Percentiles rank a stretch among this genome's conserved stretches.
phyloP scores from a whole-genome alignment of 2,888 invertebrate genomes.

The Nemurella pictetii region DNA sequence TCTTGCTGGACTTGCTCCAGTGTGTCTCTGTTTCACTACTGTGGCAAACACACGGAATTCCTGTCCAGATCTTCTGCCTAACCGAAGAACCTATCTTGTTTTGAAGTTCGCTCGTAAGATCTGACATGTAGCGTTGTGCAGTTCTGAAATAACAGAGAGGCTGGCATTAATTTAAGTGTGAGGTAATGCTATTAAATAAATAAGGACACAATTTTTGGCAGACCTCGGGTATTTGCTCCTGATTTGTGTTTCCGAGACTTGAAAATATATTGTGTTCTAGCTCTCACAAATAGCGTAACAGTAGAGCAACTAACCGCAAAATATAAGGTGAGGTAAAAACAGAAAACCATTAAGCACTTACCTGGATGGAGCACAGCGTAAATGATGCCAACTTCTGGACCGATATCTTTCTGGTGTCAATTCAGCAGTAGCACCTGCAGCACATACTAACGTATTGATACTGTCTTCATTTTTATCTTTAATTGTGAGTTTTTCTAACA shows the following conservation, averaged over 20 bases:
- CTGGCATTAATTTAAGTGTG: too few relatives aligned
- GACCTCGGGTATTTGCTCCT: too few relatives aligned
- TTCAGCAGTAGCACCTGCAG: neutral
- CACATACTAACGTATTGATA: neutral
- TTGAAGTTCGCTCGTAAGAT: constrained; percentile 62
- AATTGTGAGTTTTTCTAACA: constrained; percentile 11
- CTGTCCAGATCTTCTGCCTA: constrained; percentile 74
- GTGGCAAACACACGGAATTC: constrained; percentile 40
- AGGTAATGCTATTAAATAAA: too few relatives aligned
- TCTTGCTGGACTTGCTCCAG: constrained; percentile 33
- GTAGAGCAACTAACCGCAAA: too few relatives aligned
- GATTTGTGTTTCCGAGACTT: too few relatives aligned
- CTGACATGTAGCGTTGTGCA: constrained; percentile 47
- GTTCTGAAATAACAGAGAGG: constrained; percentile 4
- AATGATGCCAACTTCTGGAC: constrained; percentile 52
- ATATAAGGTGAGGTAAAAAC: constrained; percentile 15
- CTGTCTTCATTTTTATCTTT: neutral
- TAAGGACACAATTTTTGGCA: too few relatives aligned
- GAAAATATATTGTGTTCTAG: too few relatives aligned
- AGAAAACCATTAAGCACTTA: constrained; percentile 42
- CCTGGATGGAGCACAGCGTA: constrained; percentile 46
- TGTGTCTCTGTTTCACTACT: constrained; percentile 29
- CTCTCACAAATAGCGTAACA: too few relatives aligned
- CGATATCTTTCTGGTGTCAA: constrained; percentile 46
- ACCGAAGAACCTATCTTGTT: constrained; percentile 65